Evolutionary conservation across 2,797 vertebrate genomes (phyloP).

Genomic region (Anguilla marmorata): DNA sequence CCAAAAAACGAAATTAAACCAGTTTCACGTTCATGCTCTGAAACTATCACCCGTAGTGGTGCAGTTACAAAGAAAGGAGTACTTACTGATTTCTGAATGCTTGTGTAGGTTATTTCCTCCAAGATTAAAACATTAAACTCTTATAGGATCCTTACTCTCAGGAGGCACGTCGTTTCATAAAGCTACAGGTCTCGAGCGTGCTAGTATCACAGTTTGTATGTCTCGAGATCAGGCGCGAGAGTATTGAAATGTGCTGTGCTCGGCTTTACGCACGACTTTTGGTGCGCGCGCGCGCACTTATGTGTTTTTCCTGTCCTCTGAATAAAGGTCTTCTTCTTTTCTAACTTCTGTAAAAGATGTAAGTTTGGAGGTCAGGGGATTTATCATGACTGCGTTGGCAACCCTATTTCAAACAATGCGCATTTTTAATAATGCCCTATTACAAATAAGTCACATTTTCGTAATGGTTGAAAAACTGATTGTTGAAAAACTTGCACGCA

Average conservation of each 20-base stretch:
- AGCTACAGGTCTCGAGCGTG: neutral
- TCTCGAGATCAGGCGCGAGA: neutral
- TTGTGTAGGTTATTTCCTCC: conserved; percentile 4
- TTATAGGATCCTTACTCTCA: neutral
- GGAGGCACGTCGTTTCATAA: neutral
- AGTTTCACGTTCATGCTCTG: neutral
- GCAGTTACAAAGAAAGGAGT: conserved; percentile 17
- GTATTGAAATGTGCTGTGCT: neutral
- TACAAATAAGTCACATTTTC: neutral
- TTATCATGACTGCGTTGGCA: neutral
- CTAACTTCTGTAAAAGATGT: neutral
- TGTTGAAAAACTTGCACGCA: neutral
- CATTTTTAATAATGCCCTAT: too few species aligned
- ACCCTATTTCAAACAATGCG: neutral
- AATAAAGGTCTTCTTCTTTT: too few species aligned
- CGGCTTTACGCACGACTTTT: neutral
- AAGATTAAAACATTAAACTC: conserved; percentile 12
- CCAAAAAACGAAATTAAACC: neutral
- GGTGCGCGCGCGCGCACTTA: conserved; percentile 2
- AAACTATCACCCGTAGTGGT: neutral
- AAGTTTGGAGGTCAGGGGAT: neutral
- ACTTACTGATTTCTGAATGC: conserved; percentile 25
- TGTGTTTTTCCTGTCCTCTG: neutral
- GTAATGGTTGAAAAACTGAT: too few species aligned
- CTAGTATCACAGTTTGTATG: neutral